Evolutionary conservation across 1,140 invertebrate genomes (phyloP).

Genomic region (Rhizoglyphus robini): DNA sequence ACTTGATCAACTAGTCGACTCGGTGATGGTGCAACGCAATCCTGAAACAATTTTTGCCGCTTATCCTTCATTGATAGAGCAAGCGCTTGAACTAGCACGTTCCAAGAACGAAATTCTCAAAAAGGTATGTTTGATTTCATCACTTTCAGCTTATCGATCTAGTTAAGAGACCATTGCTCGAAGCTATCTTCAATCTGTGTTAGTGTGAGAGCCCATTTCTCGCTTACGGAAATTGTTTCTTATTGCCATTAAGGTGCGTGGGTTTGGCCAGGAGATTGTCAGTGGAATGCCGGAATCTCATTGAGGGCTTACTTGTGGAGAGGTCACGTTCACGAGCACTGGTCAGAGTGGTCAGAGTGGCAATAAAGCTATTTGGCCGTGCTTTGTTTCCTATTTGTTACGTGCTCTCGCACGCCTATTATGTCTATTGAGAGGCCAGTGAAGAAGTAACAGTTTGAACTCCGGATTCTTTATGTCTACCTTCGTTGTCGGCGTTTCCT

Average conservation of each 20-base stretch:
- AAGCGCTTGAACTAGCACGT: neutral
- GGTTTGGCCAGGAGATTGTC: neutral
- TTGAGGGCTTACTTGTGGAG: neutral
- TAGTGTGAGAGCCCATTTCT: neutral
- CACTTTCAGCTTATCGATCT: neutral
- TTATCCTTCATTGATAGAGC: neutral
- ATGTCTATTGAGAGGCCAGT: neutral
- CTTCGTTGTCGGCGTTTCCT: neutral
- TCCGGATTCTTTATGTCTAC: slow-evolving; percentile 9
- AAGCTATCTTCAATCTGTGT: neutral
- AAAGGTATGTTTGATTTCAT: neutral
- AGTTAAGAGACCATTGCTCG: neutral
- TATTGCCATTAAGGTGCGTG: slow-evolving; percentile 1
- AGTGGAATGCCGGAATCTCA: slow-evolving; percentile 12
- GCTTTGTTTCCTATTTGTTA: slow-evolving; percentile 14
- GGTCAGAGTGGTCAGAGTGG: neutral
- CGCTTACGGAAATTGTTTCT: neutral
- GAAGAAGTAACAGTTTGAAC: slow-evolving; percentile 10
- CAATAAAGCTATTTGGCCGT: slow-evolving; percentile 4
- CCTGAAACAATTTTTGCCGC: neutral
- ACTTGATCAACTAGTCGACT: neutral
- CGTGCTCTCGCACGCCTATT: slow-evolving; percentile 9
- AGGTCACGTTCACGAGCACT: slow-evolving; percentile 6
- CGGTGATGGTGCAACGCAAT: neutral
- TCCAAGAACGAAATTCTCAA: slow-evolving; percentile 5